Evolutionary conservation across 2,888 invertebrate genomes (phyloP), one percentile per base, ranked within the genome.

Genomic region (Megastigmus dorsalis): DNA sequence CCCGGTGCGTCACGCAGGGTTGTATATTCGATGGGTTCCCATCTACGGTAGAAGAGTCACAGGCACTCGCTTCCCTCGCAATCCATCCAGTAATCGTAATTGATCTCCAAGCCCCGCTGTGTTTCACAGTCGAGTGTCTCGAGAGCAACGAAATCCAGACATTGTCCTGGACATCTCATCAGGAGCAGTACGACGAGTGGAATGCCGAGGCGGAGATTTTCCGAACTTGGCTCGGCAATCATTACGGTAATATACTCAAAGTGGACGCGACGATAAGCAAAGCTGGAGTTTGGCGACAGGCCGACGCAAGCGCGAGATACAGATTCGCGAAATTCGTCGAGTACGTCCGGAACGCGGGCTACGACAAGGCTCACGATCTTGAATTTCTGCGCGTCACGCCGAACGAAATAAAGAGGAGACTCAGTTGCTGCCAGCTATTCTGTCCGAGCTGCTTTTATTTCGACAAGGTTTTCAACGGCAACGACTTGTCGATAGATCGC

Each of bases 1-100:
- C 89, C 62, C 88, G 88, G 63, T 86, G 88, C 9, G 80, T 87
- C 2, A 89, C 91, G 1, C 90, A 90, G 79, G 93, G 93, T n/a
- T 89, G 90, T 81, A 84, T 93, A 13, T 88, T 92, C 66, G 93
- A 93, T 82, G 93, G 92, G 0, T 91, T 92, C 84, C 93, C 92
- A 3, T 87, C 89, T 68, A 87, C 86, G 23, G 85, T 89, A n/a
- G 81, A 87, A 50, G 91, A 92, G 83, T 88, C 90, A 10, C 86
- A 88, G 78, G 88, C 89, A 79, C 83, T 93, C 20, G 85, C 87
- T 3, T 88, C 88, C 78, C 74, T 89, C 23, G 91, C 91, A 30
- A 81, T 93, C n/a, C 89, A 90, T 72, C 92, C 93, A 0, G 89
- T 90, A 83, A 82, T 92, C 54, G 86, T 92, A 3, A 86, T 93